phyloP scores from a whole-genome alignment of 2,888 invertebrate species.

The Oscheius sp. region DNA sequence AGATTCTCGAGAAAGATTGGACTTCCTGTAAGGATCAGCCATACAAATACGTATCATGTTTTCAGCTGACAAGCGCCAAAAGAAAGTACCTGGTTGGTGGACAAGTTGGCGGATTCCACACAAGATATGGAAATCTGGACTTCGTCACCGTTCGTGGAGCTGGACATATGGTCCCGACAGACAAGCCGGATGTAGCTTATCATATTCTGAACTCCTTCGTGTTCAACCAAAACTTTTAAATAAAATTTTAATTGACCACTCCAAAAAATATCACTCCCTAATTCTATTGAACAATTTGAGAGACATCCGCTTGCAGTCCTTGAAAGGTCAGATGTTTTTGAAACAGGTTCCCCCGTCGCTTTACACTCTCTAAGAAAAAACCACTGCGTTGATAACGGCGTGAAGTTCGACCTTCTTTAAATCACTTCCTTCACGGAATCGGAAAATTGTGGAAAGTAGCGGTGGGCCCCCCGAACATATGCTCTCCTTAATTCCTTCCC shows the following conservation, averaged over 20 bases:
- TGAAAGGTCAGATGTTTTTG: too few species aligned
- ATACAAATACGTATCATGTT: background rate
- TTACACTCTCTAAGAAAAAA: too few species aligned
- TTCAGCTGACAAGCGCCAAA: conserved; percentile 49
- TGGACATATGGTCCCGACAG: conserved; percentile 78
- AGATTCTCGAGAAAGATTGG: conserved; percentile 55
- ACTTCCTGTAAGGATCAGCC: conserved; percentile 38
- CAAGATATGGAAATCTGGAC: conserved; percentile 43
- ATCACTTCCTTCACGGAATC: too few species aligned
- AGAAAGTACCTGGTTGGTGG: conserved; percentile 45
- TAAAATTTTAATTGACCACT: too few species aligned
- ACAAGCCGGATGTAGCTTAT: conserved; percentile 53
- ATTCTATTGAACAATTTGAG: too few species aligned
- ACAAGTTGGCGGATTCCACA: conserved; percentile 56
- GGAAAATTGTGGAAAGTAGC: too few species aligned
- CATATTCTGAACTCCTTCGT: conserved; percentile 54
- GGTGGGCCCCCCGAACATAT: too few species aligned
- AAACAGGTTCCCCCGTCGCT: too few species aligned
- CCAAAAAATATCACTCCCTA: too few species aligned
- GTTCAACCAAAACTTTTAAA: conserved; percentile 48
- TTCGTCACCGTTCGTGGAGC: conserved; percentile 47
- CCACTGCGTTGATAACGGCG: too few species aligned
- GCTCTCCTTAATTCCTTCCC: background rate
- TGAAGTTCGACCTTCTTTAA: too few species aligned
- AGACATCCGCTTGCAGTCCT: too few species aligned